Evolutionary conservation across 2,888 invertebrate genomes (phyloP), one percentile per base, ranked within the genome.

Genomic region (Alloscopus bannaensis): DNA sequence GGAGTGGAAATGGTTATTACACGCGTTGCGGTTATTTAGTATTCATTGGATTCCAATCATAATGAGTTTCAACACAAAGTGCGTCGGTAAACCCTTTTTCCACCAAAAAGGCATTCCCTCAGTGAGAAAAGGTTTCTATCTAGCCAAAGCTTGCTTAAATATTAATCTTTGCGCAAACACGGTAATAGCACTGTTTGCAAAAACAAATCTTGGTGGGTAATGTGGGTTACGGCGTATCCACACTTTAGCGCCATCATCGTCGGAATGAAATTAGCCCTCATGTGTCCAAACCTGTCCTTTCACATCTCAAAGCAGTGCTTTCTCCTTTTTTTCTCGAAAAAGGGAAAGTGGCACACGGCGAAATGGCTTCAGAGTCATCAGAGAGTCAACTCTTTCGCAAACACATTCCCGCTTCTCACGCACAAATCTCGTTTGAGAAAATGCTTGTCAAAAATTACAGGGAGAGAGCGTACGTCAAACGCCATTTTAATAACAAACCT

Each of bases 341-440:
- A 47, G 11, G 11, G n/a, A 47, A 47, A 47, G 18, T 36, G 36
- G 13, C n/a, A 36, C 36, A 36, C 13, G 36, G 13, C 36, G 13
- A 8, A 13, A 36, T 36, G 36, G 36, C 36, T 6, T 36, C 6
- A 8, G 13, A 8, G 13, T 13, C 6, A 13, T 13, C 36, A 36
- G 22, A 57, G 2, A 36, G 29, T 36, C 36, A n/a, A n/a, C n/a
- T n/a, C n/a, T n/a, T n/a, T n/a, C n/a, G n/a, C n/a, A n/a, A n/a
- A n/a, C n/a, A 47, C 50, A 70, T 60, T 71, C 71, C 24, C 29
- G 42, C 45, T 72, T 60, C 72, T 72, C 72, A 72, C 62, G 42
- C 60, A 71, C 70, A 70, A 60, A 70, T 59, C 70, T 42, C 70
- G 60, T 70, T 60, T n/a, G 70, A 31, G 60, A 20, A 29, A 70